Evolutionary conservation across 2,888 invertebrate genomes (phyloP).

Genomic region (Baccha elongata): DNA sequence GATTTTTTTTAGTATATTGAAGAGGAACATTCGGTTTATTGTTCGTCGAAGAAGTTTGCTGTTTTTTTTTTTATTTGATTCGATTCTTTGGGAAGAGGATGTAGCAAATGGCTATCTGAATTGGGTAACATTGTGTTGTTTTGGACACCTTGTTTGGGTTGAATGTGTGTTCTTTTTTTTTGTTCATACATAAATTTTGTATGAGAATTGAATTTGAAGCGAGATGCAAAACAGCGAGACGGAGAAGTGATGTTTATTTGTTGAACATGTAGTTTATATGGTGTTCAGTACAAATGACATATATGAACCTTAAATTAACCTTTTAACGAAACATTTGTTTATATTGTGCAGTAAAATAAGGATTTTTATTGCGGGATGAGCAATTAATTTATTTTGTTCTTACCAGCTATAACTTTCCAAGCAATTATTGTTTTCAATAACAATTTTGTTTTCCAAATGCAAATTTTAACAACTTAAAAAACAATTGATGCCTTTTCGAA

Average conservation of each 20-base stretch:
- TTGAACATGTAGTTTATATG: slow-evolving; percentile 36
- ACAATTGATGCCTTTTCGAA: no score
- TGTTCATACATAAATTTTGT: slow-evolving; percentile 63
- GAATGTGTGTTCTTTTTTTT: slow-evolving; percentile 54
- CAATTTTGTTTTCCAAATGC: no score
- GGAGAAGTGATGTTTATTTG: slow-evolving; percentile 45
- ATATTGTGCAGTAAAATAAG: background rate
- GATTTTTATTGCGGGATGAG: slow-evolving; percentile 4
- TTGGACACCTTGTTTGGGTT: slow-evolving; percentile 63
- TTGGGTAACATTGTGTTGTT: slow-evolving; percentile 23
- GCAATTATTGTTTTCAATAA: no score
- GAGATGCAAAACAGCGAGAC: slow-evolving; percentile 2
- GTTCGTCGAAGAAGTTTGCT: slow-evolving; percentile 34
- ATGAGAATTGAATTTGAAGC: background rate
- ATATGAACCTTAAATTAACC: slow-evolving; percentile 49
- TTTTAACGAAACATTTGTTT: slow-evolving; percentile 52
- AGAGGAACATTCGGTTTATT: slow-evolving; percentile 31
- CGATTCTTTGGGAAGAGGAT: slow-evolving; percentile 7
- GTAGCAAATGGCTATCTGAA: slow-evolving; percentile 24
- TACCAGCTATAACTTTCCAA: no score
- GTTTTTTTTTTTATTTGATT: slow-evolving; percentile 1
- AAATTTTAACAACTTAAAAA: no score
- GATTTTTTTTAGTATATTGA: background rate
- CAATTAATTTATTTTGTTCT: no score
- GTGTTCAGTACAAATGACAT: slow-evolving; percentile 46